Conservation (phyloP, 35 echinoderm and acorn worm species). For the Nesometra sesokonis region DNA sequence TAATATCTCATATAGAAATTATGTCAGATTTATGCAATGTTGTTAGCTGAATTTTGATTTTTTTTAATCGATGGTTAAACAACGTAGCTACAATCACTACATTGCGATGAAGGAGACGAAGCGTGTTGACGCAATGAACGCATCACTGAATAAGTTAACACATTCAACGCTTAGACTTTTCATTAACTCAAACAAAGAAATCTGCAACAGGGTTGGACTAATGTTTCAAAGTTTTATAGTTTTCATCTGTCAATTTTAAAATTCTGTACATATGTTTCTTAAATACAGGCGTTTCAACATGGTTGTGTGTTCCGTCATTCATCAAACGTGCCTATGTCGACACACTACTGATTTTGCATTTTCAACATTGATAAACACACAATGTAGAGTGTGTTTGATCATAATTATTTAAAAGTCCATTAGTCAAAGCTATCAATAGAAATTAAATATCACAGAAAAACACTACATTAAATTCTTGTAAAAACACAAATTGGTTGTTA, state of each 20-base stretch:
- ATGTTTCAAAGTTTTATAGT: neutral
- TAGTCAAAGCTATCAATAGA: no score
- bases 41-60: neutral
- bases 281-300: neutral
- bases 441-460: no score
- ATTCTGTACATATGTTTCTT: neutral
- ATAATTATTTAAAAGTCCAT: no score
- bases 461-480: no score
- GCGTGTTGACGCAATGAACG: neutral
- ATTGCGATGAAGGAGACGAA: neutral
- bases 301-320: neutral
- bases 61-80: neutral
- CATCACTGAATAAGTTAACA: neutral
- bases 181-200: neutral
- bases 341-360: neutral
- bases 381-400: no score
- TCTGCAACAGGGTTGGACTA: neutral
- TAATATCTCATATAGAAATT: neutral
- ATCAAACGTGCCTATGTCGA: neutral
- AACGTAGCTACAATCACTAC: neutral
- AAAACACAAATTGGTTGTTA: no score
- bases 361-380: neutral
- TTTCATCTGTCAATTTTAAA: neutral
- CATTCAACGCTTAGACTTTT: neutral
- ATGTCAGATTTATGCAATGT: neutral